A percentile compares a stretch with the other conserved stretches of the same genome.
Evolutionary conservation across 1,140 invertebrate species (phyloP).

Genomic region (Eciton burchellii): DNA sequence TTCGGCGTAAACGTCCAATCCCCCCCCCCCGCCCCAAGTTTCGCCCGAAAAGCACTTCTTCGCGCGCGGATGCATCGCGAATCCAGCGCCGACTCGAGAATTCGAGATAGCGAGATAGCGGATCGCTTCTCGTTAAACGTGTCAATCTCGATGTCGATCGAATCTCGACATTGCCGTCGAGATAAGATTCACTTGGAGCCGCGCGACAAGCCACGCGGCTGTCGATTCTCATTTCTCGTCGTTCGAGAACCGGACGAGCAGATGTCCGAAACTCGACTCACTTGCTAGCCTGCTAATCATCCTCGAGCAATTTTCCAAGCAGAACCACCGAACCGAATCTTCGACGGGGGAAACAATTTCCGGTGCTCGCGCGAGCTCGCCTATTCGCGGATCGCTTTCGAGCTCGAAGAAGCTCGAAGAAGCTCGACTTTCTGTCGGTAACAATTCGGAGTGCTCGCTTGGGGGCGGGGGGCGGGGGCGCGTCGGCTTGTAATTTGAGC

Average conservation of each 20-base stretch:
- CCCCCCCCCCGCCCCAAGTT: too few relatives aligned
- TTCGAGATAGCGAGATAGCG: too few relatives aligned
- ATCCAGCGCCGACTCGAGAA: too few relatives aligned
- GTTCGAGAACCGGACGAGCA: background rate
- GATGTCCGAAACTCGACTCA: background rate
- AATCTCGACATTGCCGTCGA: too few relatives aligned
- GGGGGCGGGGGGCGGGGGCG: too few relatives aligned
- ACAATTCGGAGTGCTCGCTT: slow-evolving; percentile 5
- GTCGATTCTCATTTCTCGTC: background rate
- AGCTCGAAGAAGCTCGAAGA: slow-evolving; percentile 9
- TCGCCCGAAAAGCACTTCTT: too few relatives aligned
- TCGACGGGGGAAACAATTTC: slow-evolving; percentile 40
- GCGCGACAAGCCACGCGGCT: too few relatives aligned
- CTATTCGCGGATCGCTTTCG: slow-evolving; percentile 38
- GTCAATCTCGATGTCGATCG: too few relatives aligned
- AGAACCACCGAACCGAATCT: slow-evolving; percentile 24
- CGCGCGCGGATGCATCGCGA: slow-evolving; percentile 76
- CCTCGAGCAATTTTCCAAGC: slow-evolving; percentile 30
- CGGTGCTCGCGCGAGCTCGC: background rate
- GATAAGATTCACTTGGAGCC: too few relatives aligned
- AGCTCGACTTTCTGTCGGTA: slow-evolving; percentile 52
- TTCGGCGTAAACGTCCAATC: too few relatives aligned
- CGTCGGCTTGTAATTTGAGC: slow-evolving; percentile 48
- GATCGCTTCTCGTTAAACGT: too few relatives aligned
- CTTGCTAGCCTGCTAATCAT: slow-evolving; percentile 7